A percentile compares a stretch with the other conserved stretches of the same genome.
These are phyloP conservation scores for Neoniphon sammara DNA, from an alignment of 2,797 vertebrate genomes.

Conservation along the genomic window DNA sequence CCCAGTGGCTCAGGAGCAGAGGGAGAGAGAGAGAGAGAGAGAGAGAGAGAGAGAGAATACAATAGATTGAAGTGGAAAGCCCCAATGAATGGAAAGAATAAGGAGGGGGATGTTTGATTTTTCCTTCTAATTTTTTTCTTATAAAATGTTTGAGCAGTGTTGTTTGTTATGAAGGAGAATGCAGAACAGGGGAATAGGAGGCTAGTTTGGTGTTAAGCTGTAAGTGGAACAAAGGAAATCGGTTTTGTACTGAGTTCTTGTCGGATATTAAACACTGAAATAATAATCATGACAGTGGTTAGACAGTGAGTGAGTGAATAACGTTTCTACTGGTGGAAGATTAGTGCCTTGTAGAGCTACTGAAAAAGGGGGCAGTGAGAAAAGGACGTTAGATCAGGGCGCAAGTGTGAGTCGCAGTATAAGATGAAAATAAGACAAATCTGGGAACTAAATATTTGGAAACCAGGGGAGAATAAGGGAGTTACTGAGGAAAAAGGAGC, in stretches of 20 bases:
- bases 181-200: background rate
- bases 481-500: conserved; percentile 38
- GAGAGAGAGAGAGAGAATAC: conserved; percentile 24
- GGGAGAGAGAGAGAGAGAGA: conserved; percentile 13
- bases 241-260: conserved; percentile 10
- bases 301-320: conserved; percentile 31
- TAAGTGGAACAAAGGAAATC: background rate
- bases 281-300: conserved; percentile 33
- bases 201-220: background rate
- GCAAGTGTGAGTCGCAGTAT: conserved; percentile 30
- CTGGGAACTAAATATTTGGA: conserved; percentile 26
- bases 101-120: background rate
- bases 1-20: conserved; percentile 35
- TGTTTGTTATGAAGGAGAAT: conserved; percentile 16
- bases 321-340: conserved; percentile 39
- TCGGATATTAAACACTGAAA: conserved; percentile 49
- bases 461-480: conserved; percentile 24
- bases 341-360: conserved; percentile 52
- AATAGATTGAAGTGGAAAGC: conserved; percentile 35
- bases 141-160: conserved; percentile 3
- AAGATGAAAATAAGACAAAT: conserved; percentile 43
- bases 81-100: conserved; percentile 8
- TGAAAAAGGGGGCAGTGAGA: conserved; percentile 37
- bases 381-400: conserved; percentile 25
- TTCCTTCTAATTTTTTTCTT: conserved; percentile 8